Base-by-base conservation (phyloP, 1,140 invertebrate genomes). In the Drosophila sucinea region DNA sequence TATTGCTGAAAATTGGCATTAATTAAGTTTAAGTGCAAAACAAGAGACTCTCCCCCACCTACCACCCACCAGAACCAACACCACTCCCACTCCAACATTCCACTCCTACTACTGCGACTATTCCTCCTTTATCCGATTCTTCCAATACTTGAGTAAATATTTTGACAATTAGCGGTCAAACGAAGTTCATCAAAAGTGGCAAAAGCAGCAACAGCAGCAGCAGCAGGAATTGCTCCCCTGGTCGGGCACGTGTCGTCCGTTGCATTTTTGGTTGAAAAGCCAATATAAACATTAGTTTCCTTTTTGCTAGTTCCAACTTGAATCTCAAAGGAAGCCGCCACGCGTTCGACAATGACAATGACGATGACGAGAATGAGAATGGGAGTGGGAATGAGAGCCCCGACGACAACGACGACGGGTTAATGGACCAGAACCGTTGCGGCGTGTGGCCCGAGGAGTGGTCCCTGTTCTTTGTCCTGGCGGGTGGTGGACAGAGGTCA, bases 101-200 rank as follows among this genome's bases (percentile, higher is more conserved):
- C 35, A 38, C 35, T 38, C 35, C 35, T 10, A 38, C 35, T 38
- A 38, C 17, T 11, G 35, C 35, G 3, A 10, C 35, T 25, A 25
- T 25, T 51, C 44, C 44, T 51, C 23, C 2, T 51, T 47, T 23
- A 7, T 5, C 17, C 44, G 23, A 47, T 47, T 47, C 23, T 25
- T 47, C 23, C 44, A 47, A 51, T 64, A 77, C 60, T 78, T 67
- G 68, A 81, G 87, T 87, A 90, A 90, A 90, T 90, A 90, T 90
- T 90, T 90, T 82, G 87, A 90, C 87, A 90, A 90, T 90, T 90
- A 90, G 87, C 77, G 87, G 87, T 90, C 87, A 90, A 84, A 75
- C 70, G 61, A n/a, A 82, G 73, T 80, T 72, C 70, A 71, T 77
- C 84, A 80, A 84, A 81, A 89, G 84, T 17, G 17, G 17, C 17